phyloP scores from a whole-genome alignment of 2,888 invertebrate species.

The Notodonta dromedarius region DNA sequence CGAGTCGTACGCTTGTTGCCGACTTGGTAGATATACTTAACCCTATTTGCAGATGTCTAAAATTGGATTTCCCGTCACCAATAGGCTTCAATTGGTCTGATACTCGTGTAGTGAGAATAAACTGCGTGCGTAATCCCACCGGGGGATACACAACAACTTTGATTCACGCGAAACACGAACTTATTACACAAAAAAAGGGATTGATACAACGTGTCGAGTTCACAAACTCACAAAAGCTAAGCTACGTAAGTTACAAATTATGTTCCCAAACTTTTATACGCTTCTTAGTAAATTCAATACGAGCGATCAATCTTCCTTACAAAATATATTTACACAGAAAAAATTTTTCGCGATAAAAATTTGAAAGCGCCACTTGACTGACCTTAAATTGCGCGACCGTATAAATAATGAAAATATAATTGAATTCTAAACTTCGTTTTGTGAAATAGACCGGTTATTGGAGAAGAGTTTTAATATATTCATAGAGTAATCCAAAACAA shows the following conservation, averaged over 20 bases:
- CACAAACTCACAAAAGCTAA: conserved; percentile 1
- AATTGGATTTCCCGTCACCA: conserved; percentile 26
- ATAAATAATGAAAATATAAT: conserved; percentile 1
- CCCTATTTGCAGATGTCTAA: conserved; percentile 15
- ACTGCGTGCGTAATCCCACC: conserved; percentile 21
- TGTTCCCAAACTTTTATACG: conserved; percentile 21
- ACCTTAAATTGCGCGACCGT: not conserved
- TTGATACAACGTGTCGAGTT: not conserved
- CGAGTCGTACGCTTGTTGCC: too few relatives aligned
- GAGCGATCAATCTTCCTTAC: conserved; percentile 9
- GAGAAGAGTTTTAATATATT: conserved; percentile 2
- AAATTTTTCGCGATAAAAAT: not conserved
- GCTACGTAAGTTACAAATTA: conserved; percentile 17
- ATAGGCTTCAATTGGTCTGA: conserved; percentile 28
- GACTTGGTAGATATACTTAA: too few relatives aligned
- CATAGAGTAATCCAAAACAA: not conserved
- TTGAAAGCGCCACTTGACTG: not conserved
- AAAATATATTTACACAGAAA: conserved; percentile 10
- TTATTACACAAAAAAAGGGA: not conserved
- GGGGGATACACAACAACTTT: conserved; percentile 9
- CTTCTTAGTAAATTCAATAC: conserved; percentile 7
- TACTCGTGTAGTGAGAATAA: not conserved
- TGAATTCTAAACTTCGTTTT: not conserved
- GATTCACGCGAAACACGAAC: not conserved
- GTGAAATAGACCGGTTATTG: not conserved